These are phyloP conservation scores for Drosophila truncata DNA, from an alignment of 1,140 invertebrate genomes.

Conservation along the genomic window DNA sequence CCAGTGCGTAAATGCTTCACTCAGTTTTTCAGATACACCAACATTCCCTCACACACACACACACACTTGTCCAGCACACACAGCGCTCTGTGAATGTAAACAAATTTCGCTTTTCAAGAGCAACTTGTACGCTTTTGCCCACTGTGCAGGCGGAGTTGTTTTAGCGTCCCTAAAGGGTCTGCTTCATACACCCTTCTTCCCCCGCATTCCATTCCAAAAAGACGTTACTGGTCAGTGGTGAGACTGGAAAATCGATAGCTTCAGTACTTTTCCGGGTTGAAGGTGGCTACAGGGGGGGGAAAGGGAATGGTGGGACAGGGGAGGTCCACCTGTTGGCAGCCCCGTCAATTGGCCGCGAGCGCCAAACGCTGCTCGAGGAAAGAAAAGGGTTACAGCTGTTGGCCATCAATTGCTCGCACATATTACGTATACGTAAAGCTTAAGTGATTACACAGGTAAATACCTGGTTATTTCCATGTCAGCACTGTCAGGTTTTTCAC, in stretches of 20 bases:
- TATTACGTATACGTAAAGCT: not conserved
- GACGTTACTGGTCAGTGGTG: conserved; percentile 35
- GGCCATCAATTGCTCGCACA: conserved; percentile 3
- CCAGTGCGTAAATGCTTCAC: conserved; percentile 78
- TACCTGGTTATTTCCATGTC: not conserved
- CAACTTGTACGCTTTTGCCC: conserved; percentile 33
- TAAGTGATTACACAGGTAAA: conserved; percentile 3
- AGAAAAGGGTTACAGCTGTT: conserved; percentile 55
- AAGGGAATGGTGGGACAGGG: conserved; percentile 7
- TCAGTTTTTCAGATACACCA: conserved; percentile 20
- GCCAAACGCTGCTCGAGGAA: conserved; percentile 6
- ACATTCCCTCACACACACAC: conserved; percentile 25
- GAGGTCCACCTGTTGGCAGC: conserved; percentile 70
- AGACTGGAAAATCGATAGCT: conserved; percentile 67
- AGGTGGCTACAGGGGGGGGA: not conserved
- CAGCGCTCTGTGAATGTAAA: conserved; percentile 61
- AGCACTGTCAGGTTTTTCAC: not conserved
- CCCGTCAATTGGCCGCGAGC: conserved; percentile 26
- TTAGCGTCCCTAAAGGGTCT: conserved; percentile 10
- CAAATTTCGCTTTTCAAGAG: conserved; percentile 66
- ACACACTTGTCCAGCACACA: conserved; percentile 21
- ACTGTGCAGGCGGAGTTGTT: conserved; percentile 53
- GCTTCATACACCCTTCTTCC: not conserved
- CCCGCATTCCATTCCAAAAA: not conserved
- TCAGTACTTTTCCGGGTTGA: conserved; percentile 16